These are phyloP conservation scores for Redunca redunca DNA, from an alignment of 2,113 vertebrate genomes.

Conservation along the genomic window DNA sequence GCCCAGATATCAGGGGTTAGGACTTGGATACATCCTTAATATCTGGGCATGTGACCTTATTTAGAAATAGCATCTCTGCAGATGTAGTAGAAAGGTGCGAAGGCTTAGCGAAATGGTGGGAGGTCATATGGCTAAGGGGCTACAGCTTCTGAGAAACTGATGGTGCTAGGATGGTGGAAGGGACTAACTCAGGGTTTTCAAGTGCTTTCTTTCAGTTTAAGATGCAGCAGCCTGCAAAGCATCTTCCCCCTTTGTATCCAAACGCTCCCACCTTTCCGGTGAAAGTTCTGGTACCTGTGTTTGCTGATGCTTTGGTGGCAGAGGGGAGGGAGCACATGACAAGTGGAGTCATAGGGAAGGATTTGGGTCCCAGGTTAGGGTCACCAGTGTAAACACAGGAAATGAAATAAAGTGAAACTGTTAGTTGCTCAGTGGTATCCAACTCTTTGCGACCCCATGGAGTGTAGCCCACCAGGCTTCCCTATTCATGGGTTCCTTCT, in stretches of 20 bases:
- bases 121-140: not conserved
- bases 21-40: no score
- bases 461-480: not conserved
- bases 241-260: not conserved
- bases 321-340: not conserved
- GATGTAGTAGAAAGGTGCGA: not conserved
- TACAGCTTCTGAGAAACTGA: not conserved
- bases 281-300: not conserved
- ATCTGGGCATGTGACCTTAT: no score
- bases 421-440: not conserved
- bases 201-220: not conserved
- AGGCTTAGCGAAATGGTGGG: not conserved
- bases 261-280: not conserved
- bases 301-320: not conserved
- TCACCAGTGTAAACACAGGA: not conserved
- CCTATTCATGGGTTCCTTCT: not conserved
- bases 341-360: not conserved
- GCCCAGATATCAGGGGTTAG: not conserved
- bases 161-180: not conserved
- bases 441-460: not conserved
- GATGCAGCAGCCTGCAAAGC: not conserved
- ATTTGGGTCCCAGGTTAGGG: not conserved
- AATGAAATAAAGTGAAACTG: not conserved
- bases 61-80: no score
- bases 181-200: not conserved